Evolutionary conservation across 2,113 vertebrate species (phyloP).

Genomic region (Eclectus roratus): DNA sequence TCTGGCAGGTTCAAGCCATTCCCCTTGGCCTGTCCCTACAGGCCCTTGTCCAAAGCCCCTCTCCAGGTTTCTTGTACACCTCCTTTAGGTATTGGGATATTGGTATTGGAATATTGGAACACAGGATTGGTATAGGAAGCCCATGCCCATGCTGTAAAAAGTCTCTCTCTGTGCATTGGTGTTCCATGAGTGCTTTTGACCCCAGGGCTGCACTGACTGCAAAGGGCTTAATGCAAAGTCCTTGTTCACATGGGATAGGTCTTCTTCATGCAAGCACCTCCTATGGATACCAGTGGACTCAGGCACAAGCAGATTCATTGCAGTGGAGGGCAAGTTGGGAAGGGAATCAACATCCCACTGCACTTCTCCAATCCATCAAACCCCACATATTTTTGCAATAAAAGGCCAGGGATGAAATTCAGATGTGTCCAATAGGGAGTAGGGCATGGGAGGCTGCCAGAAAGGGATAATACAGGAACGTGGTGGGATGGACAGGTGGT

Average conservation of each 20-base stretch:
- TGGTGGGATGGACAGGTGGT: not conserved
- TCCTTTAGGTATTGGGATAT: too few species aligned
- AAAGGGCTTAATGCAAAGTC: fast-evolving
- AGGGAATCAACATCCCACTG: not conserved
- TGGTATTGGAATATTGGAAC: too few species aligned
- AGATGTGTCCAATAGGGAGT: fast-evolving
- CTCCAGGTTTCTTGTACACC: too few species aligned
- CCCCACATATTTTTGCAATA: not conserved
- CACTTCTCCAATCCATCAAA: not conserved
- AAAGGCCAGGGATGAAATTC: not conserved
- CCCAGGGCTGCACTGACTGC: not conserved
- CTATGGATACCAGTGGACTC: not conserved
- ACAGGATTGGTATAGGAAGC: too few species aligned
- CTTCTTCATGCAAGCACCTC: not conserved
- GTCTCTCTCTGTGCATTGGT: not conserved
- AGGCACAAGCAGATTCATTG: not conserved
- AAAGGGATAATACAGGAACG: not conserved
- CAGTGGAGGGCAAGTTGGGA: not conserved
- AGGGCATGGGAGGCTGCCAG: not conserved
- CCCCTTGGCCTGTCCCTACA: not conserved
- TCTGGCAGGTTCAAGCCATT: not conserved
- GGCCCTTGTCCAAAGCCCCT: too few species aligned
- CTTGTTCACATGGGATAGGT: not conserved
- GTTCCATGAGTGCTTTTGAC: not conserved
- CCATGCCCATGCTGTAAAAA: too few species aligned